These are phyloP conservation scores for Jaculus jaculus DNA, from an alignment of 2,113 vertebrate species.

Conservation along the genomic window DNA sequence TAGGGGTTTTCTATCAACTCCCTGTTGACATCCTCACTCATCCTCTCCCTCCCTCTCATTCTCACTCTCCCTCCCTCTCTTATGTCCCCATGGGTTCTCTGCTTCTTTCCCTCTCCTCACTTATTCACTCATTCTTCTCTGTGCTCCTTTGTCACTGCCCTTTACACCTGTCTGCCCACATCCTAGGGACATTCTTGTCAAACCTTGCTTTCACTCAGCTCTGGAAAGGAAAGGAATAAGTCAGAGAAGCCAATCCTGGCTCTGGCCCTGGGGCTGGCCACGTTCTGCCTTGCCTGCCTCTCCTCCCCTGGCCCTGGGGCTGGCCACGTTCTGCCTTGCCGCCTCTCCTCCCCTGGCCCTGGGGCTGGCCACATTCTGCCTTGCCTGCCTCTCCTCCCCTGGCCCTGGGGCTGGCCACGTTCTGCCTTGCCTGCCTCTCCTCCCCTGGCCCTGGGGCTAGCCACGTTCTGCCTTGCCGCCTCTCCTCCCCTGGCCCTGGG, in stretches of 20 bases:
- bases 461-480: neutral
- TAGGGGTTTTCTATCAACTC: neutral
- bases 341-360: neutral
- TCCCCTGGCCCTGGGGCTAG: neutral
- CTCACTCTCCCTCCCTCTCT: neutral
- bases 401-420: neutral
- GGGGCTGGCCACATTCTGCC: neutral
- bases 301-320: neutral
- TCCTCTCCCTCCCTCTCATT: neutral
- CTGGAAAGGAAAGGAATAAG: neutral
- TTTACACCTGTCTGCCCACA: too few relatives aligned
- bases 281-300: neutral
- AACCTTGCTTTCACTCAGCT: neutral
- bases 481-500: neutral
- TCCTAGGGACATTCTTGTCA: neutral
- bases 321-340: neutral
- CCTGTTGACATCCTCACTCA: neutral
- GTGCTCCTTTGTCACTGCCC: neutral
- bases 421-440: neutral
- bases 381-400: too few relatives aligned
- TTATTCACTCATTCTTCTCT: neutral
- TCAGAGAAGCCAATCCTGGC: neutral
- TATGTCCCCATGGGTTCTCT: neutral
- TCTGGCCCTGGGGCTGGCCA: neutral
- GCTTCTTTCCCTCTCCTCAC: rapidly evolving